Conservation (phyloP, 1,140 invertebrate genomes). For the Saccostrea cuccullata region DNA sequence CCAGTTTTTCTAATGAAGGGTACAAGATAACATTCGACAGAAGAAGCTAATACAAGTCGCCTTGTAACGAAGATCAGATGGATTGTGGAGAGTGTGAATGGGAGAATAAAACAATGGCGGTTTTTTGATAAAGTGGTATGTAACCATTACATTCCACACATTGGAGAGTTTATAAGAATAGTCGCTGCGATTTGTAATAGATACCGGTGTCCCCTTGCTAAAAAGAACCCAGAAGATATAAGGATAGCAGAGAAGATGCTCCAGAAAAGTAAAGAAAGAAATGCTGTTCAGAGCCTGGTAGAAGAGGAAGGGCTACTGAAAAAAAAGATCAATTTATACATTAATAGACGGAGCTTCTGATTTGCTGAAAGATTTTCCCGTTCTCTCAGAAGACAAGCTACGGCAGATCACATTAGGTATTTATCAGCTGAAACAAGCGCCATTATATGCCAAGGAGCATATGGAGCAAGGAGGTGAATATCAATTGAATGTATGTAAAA, state of each 20-base stretch:
- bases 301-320: too few relatives aligned
- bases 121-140: background rate
- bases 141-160: conserved; percentile 3
- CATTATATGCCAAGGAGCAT: background rate
- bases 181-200: conserved; percentile 39
- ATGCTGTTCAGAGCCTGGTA: too few relatives aligned
- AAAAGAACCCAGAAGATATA: too few relatives aligned
- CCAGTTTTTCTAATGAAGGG: too few relatives aligned
- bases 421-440: background rate
- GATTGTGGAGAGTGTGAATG: conserved; percentile 18
- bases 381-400: background rate
- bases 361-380: background rate
- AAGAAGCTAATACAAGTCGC: background rate
- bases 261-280: too few relatives aligned
- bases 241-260: too few relatives aligned
- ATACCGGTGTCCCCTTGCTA: background rate
- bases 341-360: background rate
- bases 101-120: background rate
- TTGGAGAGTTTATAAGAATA: conserved; percentile 25
- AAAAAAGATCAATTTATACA: too few relatives aligned
- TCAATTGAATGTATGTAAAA: too few relatives aligned
- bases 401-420: background rate
- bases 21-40: too few relatives aligned
- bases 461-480: too few relatives aligned
- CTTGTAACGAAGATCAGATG: background rate